Evolutionary conservation across 2,888 invertebrate genomes (phyloP).

Genomic region (Tinea semifulvella): DNA sequence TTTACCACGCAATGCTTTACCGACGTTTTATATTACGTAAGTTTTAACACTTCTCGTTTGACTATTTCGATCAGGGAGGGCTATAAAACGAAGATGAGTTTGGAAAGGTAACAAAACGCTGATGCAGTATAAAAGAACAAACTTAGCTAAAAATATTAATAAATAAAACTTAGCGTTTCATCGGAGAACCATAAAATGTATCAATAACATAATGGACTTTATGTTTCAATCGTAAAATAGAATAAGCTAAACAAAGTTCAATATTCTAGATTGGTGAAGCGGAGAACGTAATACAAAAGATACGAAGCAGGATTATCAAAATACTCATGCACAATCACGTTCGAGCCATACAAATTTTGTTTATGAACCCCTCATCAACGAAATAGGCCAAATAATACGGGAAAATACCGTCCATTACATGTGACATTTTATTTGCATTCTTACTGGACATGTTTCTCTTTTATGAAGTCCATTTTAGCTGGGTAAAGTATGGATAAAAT

Average conservation of each 20-base stretch:
- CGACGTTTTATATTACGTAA: no score
- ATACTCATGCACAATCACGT: slow-evolving; percentile 28
- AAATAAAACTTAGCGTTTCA: no score
- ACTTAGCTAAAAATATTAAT: no score
- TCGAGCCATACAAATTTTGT: slow-evolving; percentile 20
- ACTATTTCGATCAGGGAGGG: no score
- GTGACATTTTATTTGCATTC: slow-evolving; percentile 20
- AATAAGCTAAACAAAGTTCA: slow-evolving; percentile 10
- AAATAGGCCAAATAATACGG: slow-evolving; percentile 18
- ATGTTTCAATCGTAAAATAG: slow-evolving; percentile 4
- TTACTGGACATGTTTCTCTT: slow-evolving; percentile 19
- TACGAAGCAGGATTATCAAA: slow-evolving; percentile 1
- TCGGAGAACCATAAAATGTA: background rate
- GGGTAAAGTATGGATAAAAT: slow-evolving; percentile 13
- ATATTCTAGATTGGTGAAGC: slow-evolving; percentile 1
- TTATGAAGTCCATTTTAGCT: slow-evolving; percentile 12
- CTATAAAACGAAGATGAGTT: no score
- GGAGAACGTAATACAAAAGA: background rate
- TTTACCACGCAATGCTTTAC: background rate
- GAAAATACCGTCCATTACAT: slow-evolving; percentile 18
- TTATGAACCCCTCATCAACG: slow-evolving; percentile 17
- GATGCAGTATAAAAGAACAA: no score
- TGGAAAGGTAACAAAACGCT: no score
- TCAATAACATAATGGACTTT: background rate
- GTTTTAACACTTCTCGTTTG: no score